Base-by-base conservation (phyloP, 2,797 vertebrate species). In the Sarcophilus harrisii region DNA sequence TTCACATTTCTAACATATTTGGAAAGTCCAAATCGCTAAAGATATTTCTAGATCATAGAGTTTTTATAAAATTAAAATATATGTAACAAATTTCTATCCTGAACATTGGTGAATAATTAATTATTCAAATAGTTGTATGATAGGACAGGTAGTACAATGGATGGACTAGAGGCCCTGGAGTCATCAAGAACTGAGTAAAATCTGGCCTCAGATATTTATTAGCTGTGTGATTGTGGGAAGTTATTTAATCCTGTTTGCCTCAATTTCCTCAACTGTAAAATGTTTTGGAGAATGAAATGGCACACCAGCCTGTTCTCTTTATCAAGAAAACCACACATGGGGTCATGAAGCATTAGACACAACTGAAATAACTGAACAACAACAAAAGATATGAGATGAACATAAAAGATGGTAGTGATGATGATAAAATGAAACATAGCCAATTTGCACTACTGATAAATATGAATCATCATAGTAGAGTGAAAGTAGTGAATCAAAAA, bases 401-500 rank as follows among this genome's bases (percentile, higher is more conserved):
- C 14, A 29, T 93, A 60, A 29, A 92, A 91, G 55, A 81, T 97
- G n/a, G 28, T 95, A 91, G 92, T 90, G 73, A 3, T 94, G 49
- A 52, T 54, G 8, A 92, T 45, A 95, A 92, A 90, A 92, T 93
- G 45, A 92, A 94, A 91, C 92, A 54, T 91, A 91, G 95, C 2
- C 0, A 94, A 93, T 96, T 52, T 95, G 73, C 92, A 57, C 92
- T 93, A 89, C 16, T 81, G 52, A 28, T 92, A 10, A 62, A 90
- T 21, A 90, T 57, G 58, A 11, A 90, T 52, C 73, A 57, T 5
- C 57, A 90, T 58, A 55, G 55, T 27, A 90, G 3, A 91, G 27
- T 58, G 32, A 90, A 45, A 10, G 8, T 8, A 87, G 58, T 45
- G 49, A 29, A 57, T 0, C 28, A 1, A 27, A 89, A 81, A 92